A percentile compares a stretch with the other conserved stretches of the same genome.
Evolutionary conservation across 2,888 invertebrate species (phyloP).

Genomic region (Cosmopolites sordidus): DNA sequence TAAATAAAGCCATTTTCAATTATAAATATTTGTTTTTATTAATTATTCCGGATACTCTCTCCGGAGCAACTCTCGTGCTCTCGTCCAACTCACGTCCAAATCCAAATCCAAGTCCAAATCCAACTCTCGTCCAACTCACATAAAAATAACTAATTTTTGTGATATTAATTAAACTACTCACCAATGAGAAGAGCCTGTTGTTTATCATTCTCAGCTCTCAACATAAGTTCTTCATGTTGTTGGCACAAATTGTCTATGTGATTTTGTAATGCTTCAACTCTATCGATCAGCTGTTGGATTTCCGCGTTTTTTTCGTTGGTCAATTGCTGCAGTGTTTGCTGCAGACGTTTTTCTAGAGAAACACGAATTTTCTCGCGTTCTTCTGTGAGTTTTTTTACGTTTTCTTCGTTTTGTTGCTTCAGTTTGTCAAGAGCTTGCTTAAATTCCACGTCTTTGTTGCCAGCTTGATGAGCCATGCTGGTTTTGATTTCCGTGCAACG

Average conservation of each 20-base stretch:
- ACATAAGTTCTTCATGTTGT: slow-evolving; percentile 87
- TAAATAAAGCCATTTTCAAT: no score
- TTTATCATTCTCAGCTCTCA: slow-evolving; percentile 91
- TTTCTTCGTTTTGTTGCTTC: slow-evolving; percentile 70
- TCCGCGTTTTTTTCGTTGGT: slow-evolving; percentile 75
- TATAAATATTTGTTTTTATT: no score
- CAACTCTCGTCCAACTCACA: no score
- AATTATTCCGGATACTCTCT: no score
- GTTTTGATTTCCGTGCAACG: slow-evolving; percentile 64
- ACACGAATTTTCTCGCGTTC: slow-evolving; percentile 71
- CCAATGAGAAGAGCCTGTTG: slow-evolving; percentile 86
- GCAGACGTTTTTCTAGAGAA: slow-evolving; percentile 76
- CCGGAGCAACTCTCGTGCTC: no score
- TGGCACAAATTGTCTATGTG: slow-evolving; percentile 81
- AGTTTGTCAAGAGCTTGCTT: slow-evolving; percentile 69
- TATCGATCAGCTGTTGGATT: slow-evolving; percentile 69
- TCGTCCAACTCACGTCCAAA: no score
- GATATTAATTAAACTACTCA: slow-evolving; percentile 35
- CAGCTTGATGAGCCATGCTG: slow-evolving; percentile 65
- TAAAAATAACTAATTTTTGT: no score
- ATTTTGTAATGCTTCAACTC: slow-evolving; percentile 72
- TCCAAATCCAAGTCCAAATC: no score
- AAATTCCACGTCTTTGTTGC: slow-evolving; percentile 76
- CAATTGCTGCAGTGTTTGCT: slow-evolving; percentile 68
- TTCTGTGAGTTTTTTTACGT: slow-evolving; percentile 68